phyloP scores from a whole-genome alignment of 2,888 invertebrate genomes.

The Heteromyza rotundicornis region DNA sequence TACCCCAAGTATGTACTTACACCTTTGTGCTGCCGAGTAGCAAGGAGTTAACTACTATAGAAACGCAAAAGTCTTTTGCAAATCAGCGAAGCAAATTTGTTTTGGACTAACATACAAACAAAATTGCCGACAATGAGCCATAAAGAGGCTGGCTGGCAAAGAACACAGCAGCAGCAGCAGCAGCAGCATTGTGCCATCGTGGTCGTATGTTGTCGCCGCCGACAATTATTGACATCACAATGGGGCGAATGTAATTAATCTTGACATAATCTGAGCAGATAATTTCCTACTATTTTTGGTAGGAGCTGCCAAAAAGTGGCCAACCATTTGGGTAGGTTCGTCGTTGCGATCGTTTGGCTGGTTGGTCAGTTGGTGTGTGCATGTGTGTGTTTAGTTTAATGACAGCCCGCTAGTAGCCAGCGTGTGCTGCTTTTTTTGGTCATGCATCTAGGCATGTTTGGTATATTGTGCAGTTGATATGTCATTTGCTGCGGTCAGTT shows the following conservation, averaged over 20 bases:
- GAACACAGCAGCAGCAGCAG: no score
- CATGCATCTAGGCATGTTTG: background rate
- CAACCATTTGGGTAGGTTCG: no score
- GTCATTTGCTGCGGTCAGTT: background rate
- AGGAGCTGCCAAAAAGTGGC: conserved; percentile 25
- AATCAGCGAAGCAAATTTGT: background rate
- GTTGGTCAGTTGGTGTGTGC: no score
- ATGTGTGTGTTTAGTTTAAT: background rate
- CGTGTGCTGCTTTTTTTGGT: background rate
- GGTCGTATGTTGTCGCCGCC: conserved; percentile 18
- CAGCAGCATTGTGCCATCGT: background rate
- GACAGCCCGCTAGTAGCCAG: background rate
- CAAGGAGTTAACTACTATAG: no score
- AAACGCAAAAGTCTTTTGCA: background rate
- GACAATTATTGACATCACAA: conserved; percentile 60
- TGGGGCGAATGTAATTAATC: conserved; percentile 61
- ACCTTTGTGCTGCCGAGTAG: no score
- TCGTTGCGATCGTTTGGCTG: no score
- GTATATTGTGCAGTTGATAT: background rate
- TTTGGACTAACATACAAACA: background rate
- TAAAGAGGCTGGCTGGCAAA: background rate
- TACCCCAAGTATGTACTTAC: no score
- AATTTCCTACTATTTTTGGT: conserved; percentile 49
- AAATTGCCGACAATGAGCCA: background rate
- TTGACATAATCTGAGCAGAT: conserved; percentile 62